Percentiles rank a stretch among this genome's conserved stretches.
phyloP scores from a whole-genome alignment of 2,113 vertebrate species.

The Pollimyrus isidori region DNA sequence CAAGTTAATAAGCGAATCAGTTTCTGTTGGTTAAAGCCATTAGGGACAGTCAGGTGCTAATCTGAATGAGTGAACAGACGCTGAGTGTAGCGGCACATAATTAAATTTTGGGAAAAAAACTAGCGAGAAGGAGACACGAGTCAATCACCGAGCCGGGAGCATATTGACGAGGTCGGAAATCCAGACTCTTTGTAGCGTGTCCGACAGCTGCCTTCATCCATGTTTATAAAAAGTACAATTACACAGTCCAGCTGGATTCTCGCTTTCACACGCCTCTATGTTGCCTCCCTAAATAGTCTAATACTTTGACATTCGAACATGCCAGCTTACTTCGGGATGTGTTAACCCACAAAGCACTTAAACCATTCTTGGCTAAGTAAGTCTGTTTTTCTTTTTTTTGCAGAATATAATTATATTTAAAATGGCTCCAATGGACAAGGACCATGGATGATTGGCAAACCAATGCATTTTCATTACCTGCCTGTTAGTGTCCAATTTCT shows the following conservation, averaged over 20 bases:
- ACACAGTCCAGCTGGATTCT: not conserved
- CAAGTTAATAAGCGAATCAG: conserved; percentile 4
- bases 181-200: not conserved
- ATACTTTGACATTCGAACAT: not conserved
- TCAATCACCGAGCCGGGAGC: conserved; percentile 45
- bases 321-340: not conserved
- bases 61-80: conserved; percentile 34
- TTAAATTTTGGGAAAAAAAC: conserved; percentile 37
- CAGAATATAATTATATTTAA: not conserved
- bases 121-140: conserved; percentile 52
- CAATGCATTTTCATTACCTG: not conserved
- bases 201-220: not conserved
- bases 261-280: not conserved
- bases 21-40: not conserved
- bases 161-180: conserved; percentile 44
- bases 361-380: not conserved
- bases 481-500: not conserved
- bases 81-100: conserved; percentile 48
- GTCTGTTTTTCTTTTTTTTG: not conserved
- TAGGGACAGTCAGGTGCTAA: conserved; percentile 26
- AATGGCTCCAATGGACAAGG: not conserved
- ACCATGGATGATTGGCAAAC: not conserved
- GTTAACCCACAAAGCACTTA: not conserved
- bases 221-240: not conserved
- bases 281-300: not conserved